Conservation (phyloP, 2,113 vertebrate genomes). For the Myiozetetes cayanensis region DNA sequence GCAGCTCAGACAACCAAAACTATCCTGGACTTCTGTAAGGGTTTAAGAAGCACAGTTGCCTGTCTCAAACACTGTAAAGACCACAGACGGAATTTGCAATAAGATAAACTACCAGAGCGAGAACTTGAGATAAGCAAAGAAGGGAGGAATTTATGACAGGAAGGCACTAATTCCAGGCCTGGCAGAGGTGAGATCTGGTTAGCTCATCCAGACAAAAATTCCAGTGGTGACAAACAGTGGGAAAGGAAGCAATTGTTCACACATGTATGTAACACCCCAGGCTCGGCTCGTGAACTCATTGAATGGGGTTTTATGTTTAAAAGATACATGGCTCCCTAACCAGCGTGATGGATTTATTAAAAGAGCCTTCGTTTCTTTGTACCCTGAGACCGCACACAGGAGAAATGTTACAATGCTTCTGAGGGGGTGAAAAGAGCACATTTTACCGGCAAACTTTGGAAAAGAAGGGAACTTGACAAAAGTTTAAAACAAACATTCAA, state of each 20-base stretch:
- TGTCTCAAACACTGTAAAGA: not conserved
- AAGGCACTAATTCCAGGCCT: not conserved
- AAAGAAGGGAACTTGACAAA: no score
- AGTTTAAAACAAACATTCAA: no score
- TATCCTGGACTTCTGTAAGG: not conserved
- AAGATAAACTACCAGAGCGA: not conserved
- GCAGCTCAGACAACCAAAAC: not conserved
- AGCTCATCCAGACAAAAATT: not conserved
- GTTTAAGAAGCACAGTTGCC: not conserved
- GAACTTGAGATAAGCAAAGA: not conserved
- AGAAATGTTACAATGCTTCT: no score
- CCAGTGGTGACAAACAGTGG: not conserved
- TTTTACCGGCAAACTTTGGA: no score
- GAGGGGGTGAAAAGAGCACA: no score
- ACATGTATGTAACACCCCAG: no score
- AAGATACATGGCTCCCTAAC: no score
- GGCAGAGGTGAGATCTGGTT: not conserved
- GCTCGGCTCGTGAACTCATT: no score
- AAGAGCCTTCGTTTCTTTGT: no score
- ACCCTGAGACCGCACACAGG: no score
- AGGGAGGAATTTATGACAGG: not conserved
- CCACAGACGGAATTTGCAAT: not conserved
- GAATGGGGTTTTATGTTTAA: no score
- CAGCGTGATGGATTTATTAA: no score
- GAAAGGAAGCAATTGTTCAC: not conserved